Percentiles rank a stretch among this genome's conserved stretches.
Conservation (phyloP, 2,888 invertebrate genomes). For the Thumatha senex region DNA sequence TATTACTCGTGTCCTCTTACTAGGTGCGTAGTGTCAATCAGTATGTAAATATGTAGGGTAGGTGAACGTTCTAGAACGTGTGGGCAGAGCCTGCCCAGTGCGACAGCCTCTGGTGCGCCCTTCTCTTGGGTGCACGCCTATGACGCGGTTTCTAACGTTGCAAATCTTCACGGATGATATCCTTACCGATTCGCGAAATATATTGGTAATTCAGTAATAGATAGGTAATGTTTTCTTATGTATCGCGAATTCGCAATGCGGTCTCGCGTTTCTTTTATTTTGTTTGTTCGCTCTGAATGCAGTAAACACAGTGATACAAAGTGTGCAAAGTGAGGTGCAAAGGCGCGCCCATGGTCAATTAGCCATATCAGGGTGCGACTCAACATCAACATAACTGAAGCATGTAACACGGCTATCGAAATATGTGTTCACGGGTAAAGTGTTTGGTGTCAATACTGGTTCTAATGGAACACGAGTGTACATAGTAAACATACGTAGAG, state of each 20-base stretch:
- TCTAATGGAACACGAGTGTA: slow-evolving; percentile 54
- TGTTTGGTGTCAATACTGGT: slow-evolving; percentile 54
- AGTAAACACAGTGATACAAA: slow-evolving; percentile 43
- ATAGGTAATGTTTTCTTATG: slow-evolving; percentile 31
- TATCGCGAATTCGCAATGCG: slow-evolving; percentile 55
- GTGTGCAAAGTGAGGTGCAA: slow-evolving; percentile 16
- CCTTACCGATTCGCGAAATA: slow-evolving; percentile 29
- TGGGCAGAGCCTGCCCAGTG: slow-evolving; percentile 62
- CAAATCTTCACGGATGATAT: slow-evolving; percentile 32
- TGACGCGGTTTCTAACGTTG: slow-evolving; percentile 34
- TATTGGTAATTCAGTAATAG: slow-evolving; percentile 13
- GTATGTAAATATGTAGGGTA: slow-evolving; percentile 80
- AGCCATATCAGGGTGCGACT: slow-evolving; percentile 44
- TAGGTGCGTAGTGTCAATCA: slow-evolving; percentile 71
- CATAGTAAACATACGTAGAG: slow-evolving; percentile 69
- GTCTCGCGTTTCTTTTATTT: slow-evolving; percentile 41
- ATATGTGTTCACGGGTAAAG: slow-evolving; percentile 73
- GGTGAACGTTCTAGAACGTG: slow-evolving; percentile 77
- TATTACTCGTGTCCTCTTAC: slow-evolving; percentile 68
- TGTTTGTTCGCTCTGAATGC: slow-evolving; percentile 47
- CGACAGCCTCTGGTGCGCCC: slow-evolving; percentile 69
- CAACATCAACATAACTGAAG: slow-evolving; percentile 55
- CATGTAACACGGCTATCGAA: slow-evolving; percentile 61
- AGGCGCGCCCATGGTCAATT: slow-evolving; percentile 25
- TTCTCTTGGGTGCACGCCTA: slow-evolving; percentile 73